Base-by-base conservation (phyloP, 1,140 invertebrate genomes). In the Pissodes strobi region DNA sequence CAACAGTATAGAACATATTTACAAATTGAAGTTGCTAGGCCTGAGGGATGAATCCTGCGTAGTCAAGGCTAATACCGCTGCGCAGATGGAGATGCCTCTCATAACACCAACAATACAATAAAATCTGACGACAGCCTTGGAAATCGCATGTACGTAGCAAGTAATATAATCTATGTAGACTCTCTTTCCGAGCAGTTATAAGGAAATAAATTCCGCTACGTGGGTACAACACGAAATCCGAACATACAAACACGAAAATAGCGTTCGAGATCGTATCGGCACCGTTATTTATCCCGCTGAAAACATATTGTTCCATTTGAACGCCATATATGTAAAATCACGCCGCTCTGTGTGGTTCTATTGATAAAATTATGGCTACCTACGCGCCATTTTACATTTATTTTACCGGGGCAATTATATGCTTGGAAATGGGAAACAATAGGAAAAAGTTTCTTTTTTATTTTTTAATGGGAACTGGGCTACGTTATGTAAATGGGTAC, bases 311-410 rank as follows among this genome's bases (percentile, higher is more conserved):
- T 68, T 68, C 67, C 51, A 64, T 64, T 64, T 64, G 61, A 64
- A 64, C 61, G 61, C 61, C 67, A 68, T 68, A 68, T 68, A 68
- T 65, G 67, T 65, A 64, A 61, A 65, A 68, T 68, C 66, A 68
- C 67, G 67, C 63, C 63, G 49, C 49, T 48, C 45, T 53, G 63
- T 52, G 63, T 56, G 61, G 61, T 56, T 56, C 61, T 64, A 66
- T 69, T 65, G 67, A 69, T 69, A 66, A 61, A 66, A 66, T 66
- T 66, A 66, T 62, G 49, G 58, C 63, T 69, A 61, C 57, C 63
- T 62, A 69, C 63, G 63, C 67, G 62, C 60, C 63, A 65, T 64
- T 43, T 48, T 64, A 48, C 61, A 64, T 68, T n/a, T 68, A 68
- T 67, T 66, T 53, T 22, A 21, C 23, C 27, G n/a, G 27, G 61